phyloP scores from a whole-genome alignment of 2,797 vertebrate genomes.

The Acipenser transmontanus region DNA sequence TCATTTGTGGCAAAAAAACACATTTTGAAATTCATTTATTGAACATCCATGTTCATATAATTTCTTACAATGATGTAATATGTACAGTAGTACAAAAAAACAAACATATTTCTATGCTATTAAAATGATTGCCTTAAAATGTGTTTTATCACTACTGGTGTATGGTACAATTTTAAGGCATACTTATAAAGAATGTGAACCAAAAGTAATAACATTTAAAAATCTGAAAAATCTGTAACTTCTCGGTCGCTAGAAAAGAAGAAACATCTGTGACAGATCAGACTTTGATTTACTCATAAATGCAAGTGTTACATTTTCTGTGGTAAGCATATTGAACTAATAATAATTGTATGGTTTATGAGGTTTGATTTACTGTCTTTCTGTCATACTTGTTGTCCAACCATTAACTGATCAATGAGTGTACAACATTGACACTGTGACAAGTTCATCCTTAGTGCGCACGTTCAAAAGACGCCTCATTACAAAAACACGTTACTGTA shows the following conservation, averaged over 20 bases:
- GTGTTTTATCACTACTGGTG: neutral
- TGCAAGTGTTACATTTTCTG: slow-evolving; percentile 2
- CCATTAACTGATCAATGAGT: no score
- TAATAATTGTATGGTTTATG: slow-evolving; percentile 1
- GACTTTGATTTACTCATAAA: neutral
- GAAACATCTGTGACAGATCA: neutral
- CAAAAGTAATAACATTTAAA: neutral
- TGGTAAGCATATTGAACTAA: neutral
- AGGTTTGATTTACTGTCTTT: neutral
- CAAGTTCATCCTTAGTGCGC: no score
- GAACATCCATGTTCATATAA: neutral
- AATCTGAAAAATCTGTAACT: neutral
- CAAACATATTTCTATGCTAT: no score
- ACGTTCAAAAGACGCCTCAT: no score
- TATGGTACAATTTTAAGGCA: neutral
- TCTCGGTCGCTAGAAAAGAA: neutral
- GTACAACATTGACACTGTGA: no score
- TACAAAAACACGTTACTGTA: no score
- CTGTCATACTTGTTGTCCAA: neutral
- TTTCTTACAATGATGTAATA: slow-evolving; percentile 13
- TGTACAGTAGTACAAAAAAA: slow-evolving; percentile 6
- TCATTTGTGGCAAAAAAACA: no score
- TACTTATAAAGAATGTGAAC: neutral
- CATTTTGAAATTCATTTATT: no score
- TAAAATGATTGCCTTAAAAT: neutral